These are phyloP conservation scores for Alsophila aescularia DNA, from an alignment of 2,888 invertebrate species.

Conservation along the genomic window DNA sequence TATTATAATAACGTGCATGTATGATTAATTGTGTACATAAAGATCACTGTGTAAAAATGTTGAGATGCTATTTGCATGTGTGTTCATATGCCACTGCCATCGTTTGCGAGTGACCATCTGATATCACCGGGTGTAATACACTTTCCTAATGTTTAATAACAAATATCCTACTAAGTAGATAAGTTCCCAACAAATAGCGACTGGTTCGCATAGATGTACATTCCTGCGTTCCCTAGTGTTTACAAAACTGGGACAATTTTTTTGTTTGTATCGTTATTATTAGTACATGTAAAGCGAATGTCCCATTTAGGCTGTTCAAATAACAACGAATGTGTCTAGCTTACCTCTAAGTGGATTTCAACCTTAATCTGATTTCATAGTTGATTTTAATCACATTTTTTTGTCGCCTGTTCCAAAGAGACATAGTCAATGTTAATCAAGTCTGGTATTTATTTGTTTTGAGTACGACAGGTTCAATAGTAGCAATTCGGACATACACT, in stretches of 20 bases:
- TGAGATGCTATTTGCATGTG: slow-evolving; percentile 75
- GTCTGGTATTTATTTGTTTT: slow-evolving; percentile 44
- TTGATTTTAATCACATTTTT: background rate
- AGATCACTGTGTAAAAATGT: slow-evolving; percentile 69
- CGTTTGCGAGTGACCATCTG: slow-evolving; percentile 23
- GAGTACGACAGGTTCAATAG: slow-evolving; percentile 42
- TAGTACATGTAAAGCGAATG: slow-evolving; percentile 43
- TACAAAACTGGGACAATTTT: slow-evolving; percentile 19
- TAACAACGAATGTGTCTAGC: slow-evolving; percentile 72
- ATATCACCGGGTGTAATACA: slow-evolving; percentile 32
- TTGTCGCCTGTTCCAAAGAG: slow-evolving; percentile 10
- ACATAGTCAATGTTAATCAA: slow-evolving; percentile 33
- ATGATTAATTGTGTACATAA: slow-evolving; percentile 58
- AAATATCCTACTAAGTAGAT: slow-evolving; percentile 60
- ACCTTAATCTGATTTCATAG: slow-evolving; percentile 26
- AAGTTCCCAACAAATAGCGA: slow-evolving; percentile 60
- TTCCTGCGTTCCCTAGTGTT: slow-evolving; percentile 33
- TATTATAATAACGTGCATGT: slow-evolving; percentile 65
- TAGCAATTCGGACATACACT: too few relatives aligned
- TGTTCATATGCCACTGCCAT: slow-evolving; percentile 80
- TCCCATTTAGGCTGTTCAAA: slow-evolving; percentile 77
- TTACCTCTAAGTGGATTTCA: slow-evolving; percentile 46
- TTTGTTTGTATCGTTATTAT: slow-evolving; percentile 32
- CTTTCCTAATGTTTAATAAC: slow-evolving; percentile 47
- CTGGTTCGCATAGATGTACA: slow-evolving; percentile 60